Conservation (phyloP, 2,797 vertebrate genomes). For the Sebastes jordani region DNA sequence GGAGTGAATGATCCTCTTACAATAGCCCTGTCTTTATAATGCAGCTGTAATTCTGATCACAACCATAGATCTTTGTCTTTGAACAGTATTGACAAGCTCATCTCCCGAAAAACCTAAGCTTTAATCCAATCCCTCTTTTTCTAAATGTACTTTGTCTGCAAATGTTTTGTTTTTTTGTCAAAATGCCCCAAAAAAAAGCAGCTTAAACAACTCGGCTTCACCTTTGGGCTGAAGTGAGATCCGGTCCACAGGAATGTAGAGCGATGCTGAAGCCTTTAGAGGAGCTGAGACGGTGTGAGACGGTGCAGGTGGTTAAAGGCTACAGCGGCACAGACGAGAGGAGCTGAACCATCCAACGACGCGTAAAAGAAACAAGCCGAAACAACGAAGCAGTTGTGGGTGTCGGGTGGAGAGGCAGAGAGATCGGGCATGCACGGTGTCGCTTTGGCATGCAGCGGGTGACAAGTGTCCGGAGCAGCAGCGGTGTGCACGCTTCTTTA, state of each 20-base stretch:
- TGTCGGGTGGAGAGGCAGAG: background rate
- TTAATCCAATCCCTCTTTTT: background rate
- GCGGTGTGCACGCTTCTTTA: conserved; percentile 22
- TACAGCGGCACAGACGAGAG: conserved; percentile 32
- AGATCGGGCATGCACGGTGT: background rate
- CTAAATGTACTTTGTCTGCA: background rate
- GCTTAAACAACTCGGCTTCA: conserved; percentile 49
- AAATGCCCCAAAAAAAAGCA: background rate
- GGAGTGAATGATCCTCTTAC: background rate
- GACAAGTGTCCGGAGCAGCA: background rate
- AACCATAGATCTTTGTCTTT: conserved; percentile 9
- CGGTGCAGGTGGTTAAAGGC: conserved; percentile 57
- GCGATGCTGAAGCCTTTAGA: conserved; percentile 64
- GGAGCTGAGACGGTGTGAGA: conserved; percentile 37
- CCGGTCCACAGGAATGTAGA: conserved; percentile 77
- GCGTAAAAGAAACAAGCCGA: background rate
- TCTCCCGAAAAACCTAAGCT: background rate
- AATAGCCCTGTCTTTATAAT: background rate
- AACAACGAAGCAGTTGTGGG: background rate
- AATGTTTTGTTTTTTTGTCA: background rate
- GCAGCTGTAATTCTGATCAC: background rate
- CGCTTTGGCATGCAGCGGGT: background rate
- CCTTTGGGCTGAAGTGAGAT: conserved; percentile 62
- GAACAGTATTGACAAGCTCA: background rate
- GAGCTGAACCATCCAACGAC: conserved; percentile 64